phyloP scores from a whole-genome alignment of 2,113 vertebrate species.

The Dermatemys mawii region DNA sequence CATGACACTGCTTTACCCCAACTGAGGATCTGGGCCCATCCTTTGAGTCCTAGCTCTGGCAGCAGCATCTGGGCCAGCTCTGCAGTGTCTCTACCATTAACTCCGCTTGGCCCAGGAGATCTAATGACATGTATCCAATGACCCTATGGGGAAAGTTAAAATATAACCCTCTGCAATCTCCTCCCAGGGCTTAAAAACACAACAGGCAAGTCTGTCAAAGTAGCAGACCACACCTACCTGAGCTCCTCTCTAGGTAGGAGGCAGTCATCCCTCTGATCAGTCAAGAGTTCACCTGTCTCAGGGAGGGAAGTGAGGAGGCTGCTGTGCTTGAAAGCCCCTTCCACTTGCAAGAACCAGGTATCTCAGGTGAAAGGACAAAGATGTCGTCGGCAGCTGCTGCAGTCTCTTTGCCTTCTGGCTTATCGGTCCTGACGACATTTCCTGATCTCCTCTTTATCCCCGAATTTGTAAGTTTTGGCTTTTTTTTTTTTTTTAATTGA shows the following conservation, averaged over 20 bases:
- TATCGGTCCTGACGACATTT: not conserved
- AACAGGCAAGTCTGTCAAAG: not conserved
- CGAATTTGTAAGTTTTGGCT: not conserved
- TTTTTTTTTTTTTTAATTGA: not conserved
- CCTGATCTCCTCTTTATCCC: not conserved
- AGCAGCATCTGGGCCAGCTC: not conserved
- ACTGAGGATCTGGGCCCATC: not conserved
- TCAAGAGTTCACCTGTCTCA: not conserved
- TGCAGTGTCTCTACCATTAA: not conserved
- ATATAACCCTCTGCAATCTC: not conserved
- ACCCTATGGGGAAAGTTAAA: not conserved
- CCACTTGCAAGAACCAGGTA: not conserved
- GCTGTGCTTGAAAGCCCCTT: not conserved
- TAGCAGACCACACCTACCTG: not conserved
- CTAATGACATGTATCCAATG: not conserved
- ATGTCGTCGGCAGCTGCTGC: not conserved
- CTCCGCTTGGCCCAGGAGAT: not conserved
- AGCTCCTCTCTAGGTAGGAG: not conserved
- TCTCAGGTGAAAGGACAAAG: not conserved
- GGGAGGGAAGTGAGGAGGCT: not conserved
- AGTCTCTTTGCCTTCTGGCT: not conserved
- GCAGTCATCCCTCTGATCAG: not conserved
- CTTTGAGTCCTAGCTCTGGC: not conserved
- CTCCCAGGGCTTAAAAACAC: not conserved
- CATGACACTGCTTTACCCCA: not conserved